Evolutionary conservation across 1,140 invertebrate genomes (phyloP).

Genomic region (Carposina sasakii): DNA sequence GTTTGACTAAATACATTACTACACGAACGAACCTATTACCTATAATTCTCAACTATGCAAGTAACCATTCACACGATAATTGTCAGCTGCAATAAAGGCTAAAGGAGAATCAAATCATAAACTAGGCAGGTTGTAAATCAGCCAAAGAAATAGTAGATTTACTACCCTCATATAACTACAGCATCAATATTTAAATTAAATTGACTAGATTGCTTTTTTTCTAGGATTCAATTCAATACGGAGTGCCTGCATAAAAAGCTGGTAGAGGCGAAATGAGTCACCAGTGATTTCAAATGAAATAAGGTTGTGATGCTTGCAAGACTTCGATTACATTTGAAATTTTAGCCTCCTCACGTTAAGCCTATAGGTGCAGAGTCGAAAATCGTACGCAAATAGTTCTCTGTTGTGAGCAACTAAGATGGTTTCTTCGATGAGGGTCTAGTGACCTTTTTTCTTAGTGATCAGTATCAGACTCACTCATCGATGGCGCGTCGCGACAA

Average conservation of each 20-base stretch:
- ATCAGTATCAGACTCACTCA: constrained; percentile 53
- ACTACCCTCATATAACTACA: too few species aligned
- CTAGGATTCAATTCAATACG: constrained; percentile 38
- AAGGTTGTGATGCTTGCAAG: constrained; percentile 28
- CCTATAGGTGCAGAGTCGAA: constrained; percentile 11
- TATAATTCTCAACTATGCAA: too few species aligned
- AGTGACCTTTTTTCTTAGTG: constrained; percentile 48
- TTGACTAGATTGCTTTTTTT: constrained; percentile 29
- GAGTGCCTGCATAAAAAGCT: constrained; percentile 35
- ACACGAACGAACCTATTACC: too few species aligned
- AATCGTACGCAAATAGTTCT: neutral
- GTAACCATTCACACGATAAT: too few species aligned
- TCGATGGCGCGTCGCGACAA: constrained; percentile 59
- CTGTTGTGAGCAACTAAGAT: too few species aligned
- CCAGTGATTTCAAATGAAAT: constrained; percentile 49
- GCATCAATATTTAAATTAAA: constrained; percentile 33
- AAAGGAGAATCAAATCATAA: too few species aligned
- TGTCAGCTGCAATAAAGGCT: too few species aligned
- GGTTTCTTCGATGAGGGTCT: constrained; percentile 35
- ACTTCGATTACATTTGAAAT: too few species aligned
- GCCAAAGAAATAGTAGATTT: too few species aligned
- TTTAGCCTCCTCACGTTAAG: too few species aligned
- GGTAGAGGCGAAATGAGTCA: constrained; percentile 47
- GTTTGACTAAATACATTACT: too few species aligned
- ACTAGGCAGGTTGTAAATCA: too few species aligned